A percentile compares a stretch with the other conserved stretches of the same genome.
These are phyloP conservation scores for Drosophila trichaetosa DNA, from an alignment of 2,888 invertebrate species.

Conservation along the genomic window DNA sequence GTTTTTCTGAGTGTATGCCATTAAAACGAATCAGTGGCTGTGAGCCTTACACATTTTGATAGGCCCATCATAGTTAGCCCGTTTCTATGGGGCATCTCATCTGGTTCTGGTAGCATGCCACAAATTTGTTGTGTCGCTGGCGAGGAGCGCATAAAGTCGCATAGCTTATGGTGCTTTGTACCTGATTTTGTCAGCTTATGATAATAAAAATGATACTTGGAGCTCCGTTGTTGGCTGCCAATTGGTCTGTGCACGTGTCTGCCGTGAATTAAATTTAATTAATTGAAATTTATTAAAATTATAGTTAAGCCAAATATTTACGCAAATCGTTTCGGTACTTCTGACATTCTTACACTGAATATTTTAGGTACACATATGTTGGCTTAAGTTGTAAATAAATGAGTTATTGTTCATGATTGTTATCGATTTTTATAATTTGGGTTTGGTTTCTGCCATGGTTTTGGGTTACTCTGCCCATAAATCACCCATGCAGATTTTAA, in stretches of 20 bases:
- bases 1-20: constrained; percentile 28
- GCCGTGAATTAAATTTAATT: constrained; percentile 78
- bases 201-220: constrained; percentile 76
- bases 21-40: constrained; percentile 62
- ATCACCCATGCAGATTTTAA: constrained; percentile 8
- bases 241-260: constrained; percentile 50
- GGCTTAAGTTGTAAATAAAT: constrained; percentile 28
- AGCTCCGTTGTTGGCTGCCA: constrained; percentile 35
- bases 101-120: constrained; percentile 51
- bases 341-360: constrained; percentile 32
- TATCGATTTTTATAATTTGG: constrained; percentile 41
- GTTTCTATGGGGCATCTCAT: constrained; percentile 9
- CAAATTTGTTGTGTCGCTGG: constrained; percentile 65
- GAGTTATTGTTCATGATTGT: constrained; percentile 39
- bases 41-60: constrained; percentile 15
- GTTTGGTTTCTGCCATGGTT: constrained; percentile 34
- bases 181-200: constrained; percentile 78
- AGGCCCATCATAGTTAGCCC: constrained; percentile 22
- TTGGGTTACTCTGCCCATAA: constrained; percentile 38
- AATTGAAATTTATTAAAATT: constrained; percentile 78
- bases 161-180: constrained; percentile 75
- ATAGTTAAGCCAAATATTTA: constrained; percentile 46
- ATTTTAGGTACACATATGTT: constrained; percentile 17
- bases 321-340: constrained; percentile 9
- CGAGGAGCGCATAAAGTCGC: constrained; percentile 67